Evolutionary conservation across 2,113 vertebrate genomes (phyloP).

Genomic region (Helogale parvula): DNA sequence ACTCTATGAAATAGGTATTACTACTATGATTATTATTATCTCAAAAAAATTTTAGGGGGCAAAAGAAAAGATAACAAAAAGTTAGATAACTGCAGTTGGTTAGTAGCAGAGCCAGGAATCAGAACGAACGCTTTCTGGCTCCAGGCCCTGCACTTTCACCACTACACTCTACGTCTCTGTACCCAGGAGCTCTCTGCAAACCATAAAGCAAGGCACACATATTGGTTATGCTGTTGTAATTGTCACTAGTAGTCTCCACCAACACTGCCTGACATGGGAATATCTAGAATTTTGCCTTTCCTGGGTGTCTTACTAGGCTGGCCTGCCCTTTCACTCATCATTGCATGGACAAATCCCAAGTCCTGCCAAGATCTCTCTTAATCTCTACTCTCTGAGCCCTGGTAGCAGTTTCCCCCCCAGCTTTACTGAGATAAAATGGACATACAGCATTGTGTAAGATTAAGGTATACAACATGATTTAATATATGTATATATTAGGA

Average conservation of each 20-base stretch:
- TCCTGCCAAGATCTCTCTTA: background rate
- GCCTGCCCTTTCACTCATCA: background rate
- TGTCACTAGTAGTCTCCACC: background rate
- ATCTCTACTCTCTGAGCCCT: background rate
- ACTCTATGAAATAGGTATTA: background rate
- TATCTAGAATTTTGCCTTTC: background rate
- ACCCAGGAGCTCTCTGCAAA: background rate
- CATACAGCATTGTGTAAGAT: background rate
- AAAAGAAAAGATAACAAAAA: constrained; percentile 13
- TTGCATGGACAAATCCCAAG: background rate
- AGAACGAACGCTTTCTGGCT: background rate
- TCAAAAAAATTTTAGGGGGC: background rate
- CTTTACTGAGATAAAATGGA: background rate
- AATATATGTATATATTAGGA: background rate
- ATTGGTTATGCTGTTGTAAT: background rate
- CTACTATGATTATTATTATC: background rate
- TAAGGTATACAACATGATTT: background rate
- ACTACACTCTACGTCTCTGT: background rate
- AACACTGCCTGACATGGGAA: background rate
- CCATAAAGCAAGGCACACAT: background rate
- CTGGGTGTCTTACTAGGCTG: background rate
- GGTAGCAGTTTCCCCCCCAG: background rate
- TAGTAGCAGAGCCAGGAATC: background rate
- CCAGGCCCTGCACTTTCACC: background rate
- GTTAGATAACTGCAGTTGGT: background rate